Evolutionary conservation across 1,140 invertebrate genomes (phyloP).

Genomic region (Scaptomyza pallida): DNA sequence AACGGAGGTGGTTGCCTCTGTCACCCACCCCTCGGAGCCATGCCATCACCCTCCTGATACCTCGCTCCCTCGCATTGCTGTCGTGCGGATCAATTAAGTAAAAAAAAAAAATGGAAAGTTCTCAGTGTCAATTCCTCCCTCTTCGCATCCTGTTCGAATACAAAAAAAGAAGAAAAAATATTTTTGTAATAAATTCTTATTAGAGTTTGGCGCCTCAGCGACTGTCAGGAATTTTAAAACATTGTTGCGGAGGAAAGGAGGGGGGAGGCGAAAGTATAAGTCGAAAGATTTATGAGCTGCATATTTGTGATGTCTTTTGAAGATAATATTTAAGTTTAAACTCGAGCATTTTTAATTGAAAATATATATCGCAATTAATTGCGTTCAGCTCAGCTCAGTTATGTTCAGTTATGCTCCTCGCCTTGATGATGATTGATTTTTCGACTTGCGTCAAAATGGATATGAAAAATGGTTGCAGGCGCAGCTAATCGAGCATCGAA

Average conservation of each 20-base stretch:
- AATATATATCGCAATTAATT: conserved; percentile 53
- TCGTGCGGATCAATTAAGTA: conserved; percentile 70
- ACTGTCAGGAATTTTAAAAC: conserved; percentile 7
- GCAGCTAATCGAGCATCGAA: conserved; percentile 72
- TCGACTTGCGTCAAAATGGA: conserved; percentile 6
- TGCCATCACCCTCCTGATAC: conserved; percentile 10
- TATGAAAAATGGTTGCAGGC: conserved; percentile 44
- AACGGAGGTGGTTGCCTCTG: conserved; percentile 29
- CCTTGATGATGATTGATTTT: conserved; percentile 77
- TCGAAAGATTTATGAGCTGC: conserved; percentile 41
- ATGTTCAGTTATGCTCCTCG: conserved; percentile 18
- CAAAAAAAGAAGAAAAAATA: no score
- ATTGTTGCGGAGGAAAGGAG: no score
- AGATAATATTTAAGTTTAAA: not conserved
- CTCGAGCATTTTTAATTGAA: conserved; percentile 58
- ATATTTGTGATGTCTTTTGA: conserved; percentile 8
- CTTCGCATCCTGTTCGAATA: conserved; percentile 33
- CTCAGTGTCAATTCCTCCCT: conserved; percentile 30
- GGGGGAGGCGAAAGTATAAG: not conserved
- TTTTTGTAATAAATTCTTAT: conserved; percentile 69
- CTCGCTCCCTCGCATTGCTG: conserved; percentile 5
- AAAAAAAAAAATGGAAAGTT: conserved; percentile 39
- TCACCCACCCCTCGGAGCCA: conserved; percentile 35
- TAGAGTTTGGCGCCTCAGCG: conserved; percentile 48
- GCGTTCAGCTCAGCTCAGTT: not conserved